These are phyloP conservation scores for Penaeus chinensis DNA, from an alignment of 1,140 invertebrate genomes.

Conservation along the genomic window DNA sequence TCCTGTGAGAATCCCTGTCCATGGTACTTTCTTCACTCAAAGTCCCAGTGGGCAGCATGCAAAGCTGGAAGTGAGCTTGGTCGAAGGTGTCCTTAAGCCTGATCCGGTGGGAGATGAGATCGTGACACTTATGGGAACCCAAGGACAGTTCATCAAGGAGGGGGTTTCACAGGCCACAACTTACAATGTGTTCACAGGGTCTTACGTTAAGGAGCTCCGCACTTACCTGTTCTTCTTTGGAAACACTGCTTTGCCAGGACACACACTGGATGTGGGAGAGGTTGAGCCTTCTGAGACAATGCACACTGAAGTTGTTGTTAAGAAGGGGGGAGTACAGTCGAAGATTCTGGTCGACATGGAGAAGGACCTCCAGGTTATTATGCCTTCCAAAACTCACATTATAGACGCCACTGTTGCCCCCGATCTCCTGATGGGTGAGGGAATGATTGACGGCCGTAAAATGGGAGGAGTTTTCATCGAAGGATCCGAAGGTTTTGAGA, in stretches of 20 bases:
- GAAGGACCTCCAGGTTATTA: conserved; percentile 65
- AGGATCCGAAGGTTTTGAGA: conserved; percentile 63
- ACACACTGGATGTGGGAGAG: conserved; percentile 46
- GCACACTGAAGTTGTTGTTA: conserved; percentile 55
- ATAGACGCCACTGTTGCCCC: conserved; percentile 41
- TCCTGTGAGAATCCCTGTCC: conserved; percentile 42
- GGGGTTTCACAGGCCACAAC: conserved; percentile 63
- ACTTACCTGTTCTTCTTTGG: conserved; percentile 68
- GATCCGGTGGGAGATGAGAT: conserved; percentile 62
- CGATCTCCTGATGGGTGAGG: conserved; percentile 59
- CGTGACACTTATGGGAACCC: conserved; percentile 66
- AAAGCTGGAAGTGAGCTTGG: conserved; percentile 35
- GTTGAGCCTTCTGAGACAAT: not conserved
- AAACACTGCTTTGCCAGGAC: conserved; percentile 63
- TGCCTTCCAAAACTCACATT: conserved; percentile 60
- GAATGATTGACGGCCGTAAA: conserved; percentile 63
- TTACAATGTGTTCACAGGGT: conserved; percentile 67
- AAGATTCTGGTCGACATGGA: conserved; percentile 66
- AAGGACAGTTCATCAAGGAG: conserved; percentile 65
- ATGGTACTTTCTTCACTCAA: conserved; percentile 51
- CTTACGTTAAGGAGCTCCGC: conserved; percentile 66
- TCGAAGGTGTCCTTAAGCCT: conserved; percentile 40
- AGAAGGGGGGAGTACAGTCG: conserved; percentile 63
- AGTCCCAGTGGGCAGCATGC: conserved; percentile 56
- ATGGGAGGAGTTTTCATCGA: conserved; percentile 66